phyloP scores from a whole-genome alignment of 2,888 invertebrate genomes.

The Temnothorax ravouxi region DNA sequence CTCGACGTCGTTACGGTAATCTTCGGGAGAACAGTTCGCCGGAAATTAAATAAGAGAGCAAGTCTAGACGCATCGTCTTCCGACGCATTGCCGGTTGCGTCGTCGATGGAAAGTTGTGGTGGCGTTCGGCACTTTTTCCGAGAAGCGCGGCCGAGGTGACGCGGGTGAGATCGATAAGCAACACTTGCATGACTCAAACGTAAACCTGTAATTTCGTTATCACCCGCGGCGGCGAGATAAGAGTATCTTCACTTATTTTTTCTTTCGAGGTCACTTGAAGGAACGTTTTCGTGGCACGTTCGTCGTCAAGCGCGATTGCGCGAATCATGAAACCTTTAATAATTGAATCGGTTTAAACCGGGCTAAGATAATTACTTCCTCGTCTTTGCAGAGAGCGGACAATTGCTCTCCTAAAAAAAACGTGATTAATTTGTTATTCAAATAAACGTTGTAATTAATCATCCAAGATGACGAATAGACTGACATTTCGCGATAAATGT shows the following conservation, averaged over 20 bases:
- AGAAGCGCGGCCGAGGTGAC: not conserved
- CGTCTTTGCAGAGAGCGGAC: no score
- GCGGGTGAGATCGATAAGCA: constrained; percentile 14
- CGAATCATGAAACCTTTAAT: not conserved
- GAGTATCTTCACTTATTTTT: not conserved
- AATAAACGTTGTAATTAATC: not conserved
- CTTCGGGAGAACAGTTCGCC: constrained; percentile 52
- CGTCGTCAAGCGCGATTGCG: not conserved
- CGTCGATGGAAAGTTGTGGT: not conserved
- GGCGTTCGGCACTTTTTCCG: not conserved
- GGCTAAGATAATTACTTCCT: not conserved
- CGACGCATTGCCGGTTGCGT: constrained; percentile 18
- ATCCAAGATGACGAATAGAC: not conserved
- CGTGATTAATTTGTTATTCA: not conserved
- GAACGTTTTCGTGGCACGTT: not conserved
- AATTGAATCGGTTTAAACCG: not conserved
- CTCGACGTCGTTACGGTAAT: constrained; percentile 34
- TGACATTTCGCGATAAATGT: not conserved
- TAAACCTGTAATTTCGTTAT: constrained; percentile 27
- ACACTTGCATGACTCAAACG: not conserved
- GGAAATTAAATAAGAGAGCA: constrained; percentile 69
- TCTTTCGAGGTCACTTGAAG: not conserved
- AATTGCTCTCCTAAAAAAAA: not conserved
- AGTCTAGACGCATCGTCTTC: constrained; percentile 49
- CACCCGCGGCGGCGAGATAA: constrained; percentile 27